A percentile compares a stretch with the other conserved stretches of the same genome.
Conservation (phyloP, 2,113 vertebrate species). For the Herpetotheres cachinnans region DNA sequence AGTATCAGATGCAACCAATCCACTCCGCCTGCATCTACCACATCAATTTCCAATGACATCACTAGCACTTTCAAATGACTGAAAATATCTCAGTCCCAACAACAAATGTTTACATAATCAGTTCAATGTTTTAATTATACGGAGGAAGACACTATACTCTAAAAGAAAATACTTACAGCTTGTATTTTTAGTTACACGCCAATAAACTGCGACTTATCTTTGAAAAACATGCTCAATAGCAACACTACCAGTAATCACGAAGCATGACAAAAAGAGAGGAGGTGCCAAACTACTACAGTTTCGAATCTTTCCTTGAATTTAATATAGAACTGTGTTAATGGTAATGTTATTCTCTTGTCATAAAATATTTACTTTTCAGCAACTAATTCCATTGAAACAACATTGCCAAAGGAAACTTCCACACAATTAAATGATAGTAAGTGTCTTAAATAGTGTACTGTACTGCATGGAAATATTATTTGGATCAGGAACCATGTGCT, state of each 20-base stretch:
- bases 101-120: neutral
- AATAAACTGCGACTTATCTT: neutral
- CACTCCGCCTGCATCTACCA: neutral
- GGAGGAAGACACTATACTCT: neutral
- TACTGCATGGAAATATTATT: neutral
- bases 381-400: neutral
- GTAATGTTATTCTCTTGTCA: neutral
- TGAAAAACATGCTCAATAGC: neutral
- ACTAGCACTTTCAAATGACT: neutral
- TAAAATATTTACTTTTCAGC: neutral
- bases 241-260: fast-evolving
- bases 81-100: neutral
- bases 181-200: neutral
- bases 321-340: neutral
- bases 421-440: neutral
- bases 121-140: neutral
- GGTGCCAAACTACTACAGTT: neutral
- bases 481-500: neutral
- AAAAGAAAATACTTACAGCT: neutral
- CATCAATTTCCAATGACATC: neutral
- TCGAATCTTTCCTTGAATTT: neutral
- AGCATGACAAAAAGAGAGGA: neutral
- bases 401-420: neutral
- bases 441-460: neutral
- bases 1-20: neutral